Evolutionary conservation across 2,113 vertebrate genomes (phyloP).

Genomic region (Ifrita kowaldi): DNA sequence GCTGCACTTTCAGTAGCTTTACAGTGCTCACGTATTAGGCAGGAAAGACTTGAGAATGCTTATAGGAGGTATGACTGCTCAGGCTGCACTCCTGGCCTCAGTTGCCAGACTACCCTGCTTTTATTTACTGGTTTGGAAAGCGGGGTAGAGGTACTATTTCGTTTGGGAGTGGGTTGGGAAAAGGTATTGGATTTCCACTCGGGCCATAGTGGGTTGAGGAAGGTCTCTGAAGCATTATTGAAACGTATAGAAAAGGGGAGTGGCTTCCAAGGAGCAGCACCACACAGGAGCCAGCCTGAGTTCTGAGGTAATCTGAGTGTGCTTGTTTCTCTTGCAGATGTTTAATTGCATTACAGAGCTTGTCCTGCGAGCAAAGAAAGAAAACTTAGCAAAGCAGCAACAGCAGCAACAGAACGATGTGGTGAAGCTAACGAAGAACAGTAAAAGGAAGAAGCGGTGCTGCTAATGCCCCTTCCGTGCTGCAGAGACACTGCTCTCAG

Average conservation of each 20-base stretch:
- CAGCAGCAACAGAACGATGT: constrained; percentile 98
- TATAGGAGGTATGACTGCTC: not conserved
- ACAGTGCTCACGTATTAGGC: not conserved
- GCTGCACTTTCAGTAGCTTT: not conserved
- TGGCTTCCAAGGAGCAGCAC: not conserved
- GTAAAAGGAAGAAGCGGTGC: constrained; percentile 98
- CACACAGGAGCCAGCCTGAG: not conserved
- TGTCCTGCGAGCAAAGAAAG: constrained; percentile 96
- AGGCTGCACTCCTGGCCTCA: not conserved
- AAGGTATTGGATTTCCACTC: not conserved
- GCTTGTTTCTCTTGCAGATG: constrained; percentile 84
- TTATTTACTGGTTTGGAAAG: not conserved
- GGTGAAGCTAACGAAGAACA: constrained; percentile 96
- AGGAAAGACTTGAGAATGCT: not conserved
- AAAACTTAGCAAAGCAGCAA: constrained; percentile 94
- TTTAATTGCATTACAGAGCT: constrained; percentile 99
- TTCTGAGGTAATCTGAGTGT: not conserved
- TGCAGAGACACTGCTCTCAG: constrained; percentile 74
- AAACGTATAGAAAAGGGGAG: not conserved
- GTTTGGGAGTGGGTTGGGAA: not conserved
- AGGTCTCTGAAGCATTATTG: not conserved
- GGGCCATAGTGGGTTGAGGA: not conserved
- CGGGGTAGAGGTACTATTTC: not conserved
- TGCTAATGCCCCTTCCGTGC: constrained; percentile 81
- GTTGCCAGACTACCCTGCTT: not conserved